A percentile compares a stretch with the other conserved stretches of the same genome.
Evolutionary conservation across 2,797 vertebrate species (phyloP).

Genomic region (Cheirogaleus major): DNA sequence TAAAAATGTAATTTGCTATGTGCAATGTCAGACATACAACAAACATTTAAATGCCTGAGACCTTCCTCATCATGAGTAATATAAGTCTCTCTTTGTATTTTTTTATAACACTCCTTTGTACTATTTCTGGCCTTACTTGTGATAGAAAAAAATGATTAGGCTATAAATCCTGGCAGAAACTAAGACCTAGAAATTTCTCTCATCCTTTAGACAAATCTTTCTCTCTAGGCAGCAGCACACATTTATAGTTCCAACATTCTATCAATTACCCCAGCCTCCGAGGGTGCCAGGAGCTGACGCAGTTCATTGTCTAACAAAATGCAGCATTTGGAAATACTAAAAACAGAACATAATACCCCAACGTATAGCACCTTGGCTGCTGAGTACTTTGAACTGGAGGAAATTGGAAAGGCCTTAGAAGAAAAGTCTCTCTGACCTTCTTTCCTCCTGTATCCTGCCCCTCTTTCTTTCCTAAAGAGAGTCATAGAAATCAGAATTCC

Average conservation of each 20-base stretch:
- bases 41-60: background rate
- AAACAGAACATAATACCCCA: background rate
- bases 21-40: background rate
- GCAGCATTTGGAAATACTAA: background rate
- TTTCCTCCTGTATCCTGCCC: background rate
- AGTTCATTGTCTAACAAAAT: background rate
- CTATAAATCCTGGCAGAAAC: background rate
- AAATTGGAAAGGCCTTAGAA: background rate
- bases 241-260: background rate
- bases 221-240: background rate
- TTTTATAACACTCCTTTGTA: background rate
- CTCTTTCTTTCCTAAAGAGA: background rate
- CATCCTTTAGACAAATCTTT: background rate
- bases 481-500: background rate
- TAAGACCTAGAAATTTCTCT: background rate
- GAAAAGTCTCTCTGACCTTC: background rate
- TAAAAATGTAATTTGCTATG: background rate
- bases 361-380: background rate
- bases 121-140: background rate
- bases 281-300: background rate
- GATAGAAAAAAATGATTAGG: background rate
- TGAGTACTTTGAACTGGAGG: background rate
- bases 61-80: background rate
- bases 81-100: background rate
- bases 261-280: background rate